Evolutionary conservation across 2,888 invertebrate species (phyloP), one percentile per base, ranked within the genome.

Genomic region (Bhutanitis thaidina): DNA sequence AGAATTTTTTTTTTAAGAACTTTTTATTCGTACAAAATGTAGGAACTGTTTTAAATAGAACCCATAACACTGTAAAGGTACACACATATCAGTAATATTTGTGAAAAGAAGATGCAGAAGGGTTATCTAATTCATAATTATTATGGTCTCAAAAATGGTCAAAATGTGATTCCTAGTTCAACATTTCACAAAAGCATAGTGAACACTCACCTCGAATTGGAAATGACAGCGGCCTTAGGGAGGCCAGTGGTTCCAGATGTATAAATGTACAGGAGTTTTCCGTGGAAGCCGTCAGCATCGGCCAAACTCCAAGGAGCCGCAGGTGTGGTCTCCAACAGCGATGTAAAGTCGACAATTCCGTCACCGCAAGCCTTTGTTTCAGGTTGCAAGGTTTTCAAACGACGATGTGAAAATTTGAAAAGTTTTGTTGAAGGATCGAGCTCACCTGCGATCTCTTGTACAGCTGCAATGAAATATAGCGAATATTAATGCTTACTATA

Each of bases 201-300:
- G 20, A 20, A 20, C 41, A 43, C 54, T 67, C 74, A 97, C 96
- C 98, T 94, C 39, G 96, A 94, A 80, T 97, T 96, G 12, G 96
- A 96, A 64, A 99, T 98, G 43, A 99, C 96, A 14, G 99, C 99
- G 32, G 99, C 98, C 80, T 99, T 99, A 0, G 99, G 98, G 54
- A 98, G 82, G 7, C 99, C 99, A 1, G 99, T 99, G 0, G 99
- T 99, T 9, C 99, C 99, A 34, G 98, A 98, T 0, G 99, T 99
- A 82, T 97, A 99, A 70, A 99, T 98, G 75, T 98, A 99, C 48
- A 99, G 91, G 14, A 99, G 87, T 70, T 93, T 93, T 66, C 97
- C 97, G 53, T 93, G 91, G 77, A 95, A 94, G 47, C 92, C 92
- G 1, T 91, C 80, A 49, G 91, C 93, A n/a, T 92, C 90, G 7